Conservation (phyloP, 2,113 vertebrate species). For the Dasypus novemcinctus region DNA sequence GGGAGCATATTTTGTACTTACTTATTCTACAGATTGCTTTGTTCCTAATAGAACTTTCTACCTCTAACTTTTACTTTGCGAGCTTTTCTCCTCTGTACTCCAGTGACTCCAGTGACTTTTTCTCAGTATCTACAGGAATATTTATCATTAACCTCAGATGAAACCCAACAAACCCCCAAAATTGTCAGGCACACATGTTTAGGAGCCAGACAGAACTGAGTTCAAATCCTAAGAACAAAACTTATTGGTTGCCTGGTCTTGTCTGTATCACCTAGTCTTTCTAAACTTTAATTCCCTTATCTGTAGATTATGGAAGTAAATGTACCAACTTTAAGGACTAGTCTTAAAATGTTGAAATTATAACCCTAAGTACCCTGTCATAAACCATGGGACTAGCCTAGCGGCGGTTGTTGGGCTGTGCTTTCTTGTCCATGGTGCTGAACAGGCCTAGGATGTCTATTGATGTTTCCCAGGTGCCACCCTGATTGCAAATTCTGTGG, state of each 20-base stretch:
- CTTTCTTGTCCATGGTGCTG: neutral
- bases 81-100: neutral
- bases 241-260: neutral
- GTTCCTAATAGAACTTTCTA: no score
- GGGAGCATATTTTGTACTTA: neutral
- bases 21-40: neutral
- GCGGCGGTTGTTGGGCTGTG: fast-evolving
- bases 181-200: neutral
- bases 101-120: neutral
- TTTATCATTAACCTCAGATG: neutral
- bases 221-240: neutral
- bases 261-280: neutral
- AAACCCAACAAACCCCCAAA: neutral
- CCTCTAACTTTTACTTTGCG: neutral
- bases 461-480: no score
- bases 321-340: neutral
- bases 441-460: fast-evolving
- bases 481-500: neutral
- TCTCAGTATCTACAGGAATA: neutral
- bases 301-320: neutral
- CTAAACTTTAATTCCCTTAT: neutral
- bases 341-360: neutral
- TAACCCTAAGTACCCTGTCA: neutral
- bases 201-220: neutral
- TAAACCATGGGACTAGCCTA: neutral